These are phyloP conservation scores for Synanthedon tipuliformis DNA, from an alignment of 2,888 invertebrate genomes.

Conservation along the genomic window DNA sequence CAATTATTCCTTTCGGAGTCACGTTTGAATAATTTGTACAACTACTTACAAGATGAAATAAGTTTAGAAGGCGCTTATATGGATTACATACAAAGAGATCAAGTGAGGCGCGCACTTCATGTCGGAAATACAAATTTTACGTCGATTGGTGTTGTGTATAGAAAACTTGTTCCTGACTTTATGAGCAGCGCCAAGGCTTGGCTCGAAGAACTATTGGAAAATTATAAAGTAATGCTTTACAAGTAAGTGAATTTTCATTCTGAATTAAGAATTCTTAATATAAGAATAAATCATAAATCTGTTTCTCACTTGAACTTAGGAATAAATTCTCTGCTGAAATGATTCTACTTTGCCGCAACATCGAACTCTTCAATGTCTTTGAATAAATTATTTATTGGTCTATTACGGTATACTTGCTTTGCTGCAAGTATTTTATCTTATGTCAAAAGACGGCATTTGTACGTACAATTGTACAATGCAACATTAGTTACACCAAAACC, in stretches of 20 bases:
- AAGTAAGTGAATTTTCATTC: slow-evolving; percentile 44
- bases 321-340: too few species aligned
- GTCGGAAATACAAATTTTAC: slow-evolving; percentile 65
- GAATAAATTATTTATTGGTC: too few species aligned
- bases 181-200: slow-evolving; percentile 70
- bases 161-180: slow-evolving; percentile 62
- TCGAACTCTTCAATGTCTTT: too few species aligned
- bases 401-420: too few species aligned
- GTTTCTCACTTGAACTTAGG: too few species aligned
- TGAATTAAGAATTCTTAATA: not conserved
- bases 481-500: too few species aligned
- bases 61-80: slow-evolving; percentile 45
- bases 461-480: too few species aligned
- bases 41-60: slow-evolving; percentile 54
- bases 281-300: too few species aligned
- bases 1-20: slow-evolving; percentile 54
- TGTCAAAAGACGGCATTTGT: too few species aligned
- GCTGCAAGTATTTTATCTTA: too few species aligned
- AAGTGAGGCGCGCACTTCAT: slow-evolving; percentile 60
- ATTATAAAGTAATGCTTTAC: slow-evolving; percentile 71
- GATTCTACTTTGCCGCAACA: too few species aligned
- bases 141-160: slow-evolving; percentile 60
- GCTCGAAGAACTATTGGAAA: slow-evolving; percentile 65
- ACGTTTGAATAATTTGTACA: slow-evolving; percentile 57
- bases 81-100: slow-evolving; percentile 51